Evolutionary conservation across 2,113 vertebrate species (phyloP).

Genomic region (Oxyruncus cristatus): DNA sequence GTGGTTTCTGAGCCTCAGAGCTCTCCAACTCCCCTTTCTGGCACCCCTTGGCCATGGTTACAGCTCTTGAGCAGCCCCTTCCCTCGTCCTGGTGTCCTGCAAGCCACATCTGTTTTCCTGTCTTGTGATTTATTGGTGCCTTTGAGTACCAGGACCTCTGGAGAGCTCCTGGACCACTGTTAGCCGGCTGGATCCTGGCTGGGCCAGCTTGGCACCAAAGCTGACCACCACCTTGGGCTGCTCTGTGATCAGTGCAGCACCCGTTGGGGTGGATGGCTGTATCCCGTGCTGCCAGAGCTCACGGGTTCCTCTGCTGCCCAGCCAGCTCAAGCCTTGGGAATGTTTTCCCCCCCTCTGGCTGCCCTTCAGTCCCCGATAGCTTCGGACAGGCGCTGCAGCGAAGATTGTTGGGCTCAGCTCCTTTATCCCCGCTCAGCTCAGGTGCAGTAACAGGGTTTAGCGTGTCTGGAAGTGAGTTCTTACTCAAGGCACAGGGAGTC

Average conservation of each 20-base stretch:
- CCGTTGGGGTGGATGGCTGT: rapidly evolving
- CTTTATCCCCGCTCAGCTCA: rapidly evolving
- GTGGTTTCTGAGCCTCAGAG: rapidly evolving
- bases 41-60: neutral
- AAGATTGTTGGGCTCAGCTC: neutral
- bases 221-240: neutral
- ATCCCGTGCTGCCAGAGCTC: neutral
- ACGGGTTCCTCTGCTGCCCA: neutral
- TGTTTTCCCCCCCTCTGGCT: neutral
- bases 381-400: neutral
- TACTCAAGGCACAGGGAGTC: rapidly evolving
- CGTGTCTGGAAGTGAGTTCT: neutral
- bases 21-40: neutral
- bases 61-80: rapidly evolving
- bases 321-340: neutral
- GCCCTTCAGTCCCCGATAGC: neutral
- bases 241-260: neutral
- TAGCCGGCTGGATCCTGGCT: neutral
- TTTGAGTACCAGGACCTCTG: neutral
- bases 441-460: neutral
- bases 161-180: neutral
- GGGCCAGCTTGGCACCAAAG: neutral
- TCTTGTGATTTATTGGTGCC: rapidly evolving
- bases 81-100: rapidly evolving
- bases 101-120: neutral